Conservation (phyloP, 2,888 invertebrate species). For the Cybosia mesomella region DNA sequence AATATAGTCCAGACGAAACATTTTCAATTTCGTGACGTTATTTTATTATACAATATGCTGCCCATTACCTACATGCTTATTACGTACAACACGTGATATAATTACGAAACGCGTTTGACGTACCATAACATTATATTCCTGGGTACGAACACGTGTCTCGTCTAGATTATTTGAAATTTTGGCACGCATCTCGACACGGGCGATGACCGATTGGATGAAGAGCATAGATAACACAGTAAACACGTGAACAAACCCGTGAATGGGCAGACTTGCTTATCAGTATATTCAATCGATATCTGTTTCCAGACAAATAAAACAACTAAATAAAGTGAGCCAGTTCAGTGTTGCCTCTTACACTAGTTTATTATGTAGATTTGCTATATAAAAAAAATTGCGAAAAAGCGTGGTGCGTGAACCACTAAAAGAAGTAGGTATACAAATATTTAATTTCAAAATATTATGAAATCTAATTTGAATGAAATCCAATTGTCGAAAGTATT, state of each 20-base stretch:
- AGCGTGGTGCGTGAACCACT: background rate
- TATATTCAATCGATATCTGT: background rate
- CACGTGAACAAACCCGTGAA: slow-evolving; percentile 3
- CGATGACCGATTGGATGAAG: slow-evolving; percentile 19
- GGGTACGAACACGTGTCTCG: slow-evolving; percentile 20
- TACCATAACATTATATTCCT: slow-evolving; percentile 11
- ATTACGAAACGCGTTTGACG: slow-evolving; percentile 1
- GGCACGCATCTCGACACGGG: slow-evolving; percentile 19
- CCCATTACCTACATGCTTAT: background rate
- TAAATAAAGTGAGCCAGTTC: background rate
- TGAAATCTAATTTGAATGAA: background rate
- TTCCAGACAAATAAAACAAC: background rate
- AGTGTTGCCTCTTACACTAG: background rate
- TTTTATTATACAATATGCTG: background rate
- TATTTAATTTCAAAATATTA: background rate
- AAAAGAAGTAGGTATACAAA: background rate
- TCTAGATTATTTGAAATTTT: slow-evolving; percentile 17
- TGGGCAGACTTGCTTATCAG: background rate
- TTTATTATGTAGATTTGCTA: background rate
- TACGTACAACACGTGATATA: slow-evolving; percentile 8
- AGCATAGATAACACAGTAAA: slow-evolving; percentile 10
- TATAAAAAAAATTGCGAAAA: background rate
- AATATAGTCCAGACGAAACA: too few species aligned
- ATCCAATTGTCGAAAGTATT: background rate
- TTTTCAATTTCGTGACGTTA: background rate